Evolutionary conservation across 2,888 invertebrate species (phyloP), one percentile per base, ranked within the genome.

Genomic region (Idaea biselata): DNA sequence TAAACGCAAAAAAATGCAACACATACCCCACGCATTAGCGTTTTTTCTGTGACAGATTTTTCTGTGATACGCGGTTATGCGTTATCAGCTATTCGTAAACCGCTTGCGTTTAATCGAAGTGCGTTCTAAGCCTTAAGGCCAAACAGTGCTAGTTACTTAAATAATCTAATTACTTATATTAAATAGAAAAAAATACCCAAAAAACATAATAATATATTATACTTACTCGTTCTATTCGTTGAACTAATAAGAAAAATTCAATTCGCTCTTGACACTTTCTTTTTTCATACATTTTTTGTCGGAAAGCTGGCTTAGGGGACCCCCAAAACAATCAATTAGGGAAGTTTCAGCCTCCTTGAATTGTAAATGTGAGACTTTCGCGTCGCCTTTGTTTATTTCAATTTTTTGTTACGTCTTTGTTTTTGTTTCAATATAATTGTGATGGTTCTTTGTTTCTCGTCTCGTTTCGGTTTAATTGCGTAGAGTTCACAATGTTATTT

Each of bases 251-350:
- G 70, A 69, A 57, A 58, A 60, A 65, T 64, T 65, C 55, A 7
- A 58, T 68, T 76, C 73, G 17, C 59, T 61, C 69, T 66, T 75
- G 59, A 62, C 71, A 54, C 66, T 69, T 72, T 74, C 68, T 65
- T 70, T 71, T 68, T 73, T 62, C 66, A 69, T 74, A 69, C 66
- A 80, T 78, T 79, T 75, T 82, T 83, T 79, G 78, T 70, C 71
- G 74, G 80, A 82, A 83, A 84, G 79, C 80, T 73, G 81, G 82
- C 86, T 87, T 83, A 83, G 73, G 81, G 79, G 80, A 77, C 74
- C 76, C 76, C 80, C 73, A 77, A 84, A 88, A 89, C 86, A 89
- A 89, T 89, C 88, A 88, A 89, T 89, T 89, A 88, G 78, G 81
- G 78, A 87, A 86, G 82, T 88, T 88, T 79, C 78, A 80, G 81